A percentile compares a stretch with the other conserved stretches of the same genome.
Conservation (phyloP, 2,888 invertebrate species). For the Drosophila monieri region DNA sequence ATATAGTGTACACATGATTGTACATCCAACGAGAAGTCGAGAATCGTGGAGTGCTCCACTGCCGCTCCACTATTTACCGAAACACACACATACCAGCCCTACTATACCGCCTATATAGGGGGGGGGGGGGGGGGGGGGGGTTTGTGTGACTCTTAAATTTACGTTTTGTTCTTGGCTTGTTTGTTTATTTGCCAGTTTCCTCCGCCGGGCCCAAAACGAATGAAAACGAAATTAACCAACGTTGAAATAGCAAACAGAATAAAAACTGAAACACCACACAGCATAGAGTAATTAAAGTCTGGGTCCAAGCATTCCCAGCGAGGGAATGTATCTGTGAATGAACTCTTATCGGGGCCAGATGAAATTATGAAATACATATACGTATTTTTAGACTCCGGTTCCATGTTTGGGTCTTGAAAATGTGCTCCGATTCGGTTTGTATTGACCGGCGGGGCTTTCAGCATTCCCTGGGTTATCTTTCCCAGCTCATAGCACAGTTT, state of each 20-base stretch:
- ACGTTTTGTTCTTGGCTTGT: slow-evolving; percentile 65
- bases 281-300: no score
- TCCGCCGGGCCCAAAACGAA: slow-evolving; percentile 16
- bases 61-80: slow-evolving; percentile 43
- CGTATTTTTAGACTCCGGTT: slow-evolving; percentile 22
- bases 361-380: slow-evolving; percentile 58
- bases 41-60: slow-evolving; percentile 46
- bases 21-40: slow-evolving; percentile 22
- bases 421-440: slow-evolving; percentile 3
- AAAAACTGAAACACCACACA: slow-evolving; percentile 10
- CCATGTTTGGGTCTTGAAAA: slow-evolving; percentile 17
- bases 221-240: slow-evolving; percentile 65
- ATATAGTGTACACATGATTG: background rate
- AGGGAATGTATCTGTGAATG: slow-evolving; percentile 62
- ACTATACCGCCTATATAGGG: slow-evolving; percentile 20
- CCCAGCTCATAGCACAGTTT: slow-evolving; percentile 51
- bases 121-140: no score
- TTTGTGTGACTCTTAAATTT: slow-evolving; percentile 58
- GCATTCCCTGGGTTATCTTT: slow-evolving; percentile 48
- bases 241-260: slow-evolving; percentile 36
- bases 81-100: slow-evolving; percentile 16
- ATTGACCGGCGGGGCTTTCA: slow-evolving; percentile 22
- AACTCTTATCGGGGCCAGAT: slow-evolving; percentile 66
- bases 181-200: slow-evolving; percentile 69
- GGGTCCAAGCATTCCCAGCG: no score